Evolutionary conservation across 2,113 vertebrate genomes (phyloP), one percentile per base, ranked within the genome.

Genomic region (Coregonus clupeaformis): DNA sequence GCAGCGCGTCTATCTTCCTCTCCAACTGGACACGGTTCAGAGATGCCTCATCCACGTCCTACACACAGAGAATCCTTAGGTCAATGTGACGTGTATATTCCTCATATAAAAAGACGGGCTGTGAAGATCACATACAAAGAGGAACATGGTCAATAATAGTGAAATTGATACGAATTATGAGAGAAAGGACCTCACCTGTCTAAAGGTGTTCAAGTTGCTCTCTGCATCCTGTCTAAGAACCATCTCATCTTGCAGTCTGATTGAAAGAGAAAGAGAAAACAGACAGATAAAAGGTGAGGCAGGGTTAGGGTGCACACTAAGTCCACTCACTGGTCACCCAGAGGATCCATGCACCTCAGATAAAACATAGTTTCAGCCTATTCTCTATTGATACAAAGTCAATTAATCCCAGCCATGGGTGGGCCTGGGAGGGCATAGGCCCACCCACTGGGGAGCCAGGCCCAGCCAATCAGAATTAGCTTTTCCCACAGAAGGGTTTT

Each of bases 11-110:
- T 13, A 93, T 91, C 49, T 94, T 96, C 77, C 96, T 93, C 89
- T 98, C 97, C 87, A 98, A 85, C 85, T 97, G 96, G 72, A 97
- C 89, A 0, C 96, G 95, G 65, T 91, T 91, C 68, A 99, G 82
- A 20, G 96, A 85, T 0, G 97, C 96, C 1, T 96, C 95, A 2
- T 98, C 97, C 71, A 98, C 95, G 0, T 98, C 97, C 96, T 99
- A 74, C 3, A 47, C 1, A 71, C 32, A 78, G 5, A 49, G 47
- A 47, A 45, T 52, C 49, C 49, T 16, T 52, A 42, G 36, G 9
- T 42, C 36, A 42, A 42, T 11, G 36, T 12, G 9, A 42, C 36
- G 0, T 42, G 36, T 42, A 42, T 42, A 42, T 42, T 42, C 36
- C 36, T 42, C 36, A 42, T 12, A 42, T 42, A 42, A 42, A 42